Evolutionary conservation across 1,140 invertebrate species (phyloP).

Genomic region (Dryas iulia): DNA sequence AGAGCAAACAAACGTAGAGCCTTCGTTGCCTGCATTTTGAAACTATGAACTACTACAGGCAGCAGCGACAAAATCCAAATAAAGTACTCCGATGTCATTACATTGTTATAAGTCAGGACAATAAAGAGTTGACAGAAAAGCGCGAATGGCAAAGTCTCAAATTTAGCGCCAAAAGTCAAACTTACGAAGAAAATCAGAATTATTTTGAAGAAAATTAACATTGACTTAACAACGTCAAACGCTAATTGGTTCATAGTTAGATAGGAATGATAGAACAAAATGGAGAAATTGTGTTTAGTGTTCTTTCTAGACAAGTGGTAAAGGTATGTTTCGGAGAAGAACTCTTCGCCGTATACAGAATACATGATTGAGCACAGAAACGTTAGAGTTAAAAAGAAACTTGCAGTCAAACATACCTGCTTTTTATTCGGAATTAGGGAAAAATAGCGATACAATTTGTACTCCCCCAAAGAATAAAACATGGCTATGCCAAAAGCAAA

Average conservation of each 20-base stretch:
- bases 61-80: conserved; percentile 96
- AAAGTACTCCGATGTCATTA: conserved; percentile 98
- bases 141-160: conserved; percentile 89
- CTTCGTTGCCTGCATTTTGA: conserved; percentile 78
- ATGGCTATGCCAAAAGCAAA: conserved; percentile 92
- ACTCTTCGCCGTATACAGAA: conserved; percentile 91
- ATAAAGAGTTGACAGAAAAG: conserved; percentile 92
- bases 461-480: conserved; percentile 85
- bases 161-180: conserved; percentile 84
- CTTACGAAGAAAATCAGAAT: conserved; percentile 87
- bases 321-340: conserved; percentile 94
- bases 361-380: conserved; percentile 85
- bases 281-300: conserved; percentile 97
- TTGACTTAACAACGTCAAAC: conserved; percentile 80
- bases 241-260: conserved; percentile 82
- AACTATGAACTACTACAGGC: conserved; percentile 87
- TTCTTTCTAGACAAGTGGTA: conserved; percentile 96
- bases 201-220: conserved; percentile 89
- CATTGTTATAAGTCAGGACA: conserved; percentile 97
- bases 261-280: conserved; percentile 97
- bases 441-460: conserved; percentile 53
- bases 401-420: conserved; percentile 84
- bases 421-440: conserved; percentile 83
- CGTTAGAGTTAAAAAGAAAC: conserved; percentile 84
- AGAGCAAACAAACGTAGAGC: conserved; percentile 79